Evolutionary conservation across 2,888 invertebrate species (phyloP), one percentile per base, ranked within the genome.

Genomic region (Diploptera punctata): DNA sequence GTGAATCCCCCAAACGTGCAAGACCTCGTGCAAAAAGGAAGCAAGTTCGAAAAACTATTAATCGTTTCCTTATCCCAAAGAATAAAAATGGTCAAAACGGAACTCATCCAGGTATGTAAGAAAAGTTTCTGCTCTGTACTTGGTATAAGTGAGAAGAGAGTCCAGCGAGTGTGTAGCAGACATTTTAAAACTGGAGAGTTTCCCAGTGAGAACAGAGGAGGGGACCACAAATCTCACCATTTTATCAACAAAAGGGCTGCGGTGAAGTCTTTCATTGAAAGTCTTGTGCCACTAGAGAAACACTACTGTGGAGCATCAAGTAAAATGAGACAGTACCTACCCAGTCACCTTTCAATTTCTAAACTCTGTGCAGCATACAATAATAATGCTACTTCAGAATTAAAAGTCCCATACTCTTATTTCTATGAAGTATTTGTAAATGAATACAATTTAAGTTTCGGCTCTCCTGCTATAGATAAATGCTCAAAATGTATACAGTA

Each of bases 141-240:
- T 13, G 61, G 61, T 16, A 61, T 61, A 29, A 18, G 61, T 18
- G 61, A 61, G 18, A 61, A 61, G 18, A 26, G 29, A 18, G 31
- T 29, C 13, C 61, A 61, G 18, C 9, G 61, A 18, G 16, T 61
- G 10, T 61, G 61, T 31, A 61, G 31, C 10, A 26, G 61, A 31
- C 61, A 61, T 61, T 61, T 61, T 61, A n/a, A 10, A 10, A 61
- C 31, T 61, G 61, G 26, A 24, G 13, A 29, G 33, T 31, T 29
- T 16, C 3, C 29, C 10, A 29, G 29, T 5, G 29, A 61, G 18
- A 61, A 61, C 18, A 61, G 61, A 31, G 61, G 29, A 5, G 61
- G 61, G 16, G 61, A 61, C 31, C 29, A 61, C 18, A 33, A 33
- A 31, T 62, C 62, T 16, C 33, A 62, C 9, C 62, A 18, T 16